Evolutionary conservation across 2,888 invertebrate species (phyloP).

Genomic region (Dryocosmus kuriphilus): DNA sequence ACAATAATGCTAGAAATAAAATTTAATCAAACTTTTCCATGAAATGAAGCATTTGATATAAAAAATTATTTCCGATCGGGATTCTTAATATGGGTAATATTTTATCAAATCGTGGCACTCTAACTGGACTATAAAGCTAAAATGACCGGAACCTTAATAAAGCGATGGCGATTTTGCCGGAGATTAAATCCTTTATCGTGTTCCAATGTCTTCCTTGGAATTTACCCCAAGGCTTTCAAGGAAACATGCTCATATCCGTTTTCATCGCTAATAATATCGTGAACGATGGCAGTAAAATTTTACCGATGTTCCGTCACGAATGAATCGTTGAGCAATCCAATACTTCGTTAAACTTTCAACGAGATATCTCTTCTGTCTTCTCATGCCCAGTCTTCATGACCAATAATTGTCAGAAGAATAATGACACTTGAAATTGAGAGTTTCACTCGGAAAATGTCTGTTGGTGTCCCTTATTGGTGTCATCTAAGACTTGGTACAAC

Average conservation of each 20-base stretch:
- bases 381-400: not conserved
- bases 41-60: not conserved
- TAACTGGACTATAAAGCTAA: slow-evolving; percentile 11
- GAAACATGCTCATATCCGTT: slow-evolving; percentile 24
- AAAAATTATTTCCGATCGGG: not conserved
- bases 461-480: slow-evolving; percentile 5
- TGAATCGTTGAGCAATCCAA: not conserved
- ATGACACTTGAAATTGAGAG: slow-evolving; percentile 43
- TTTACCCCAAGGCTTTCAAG: slow-evolving; percentile 22
- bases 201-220: slow-evolving; percentile 10
- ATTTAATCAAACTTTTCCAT: not conserved
- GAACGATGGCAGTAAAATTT: slow-evolving; percentile 51
- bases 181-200: slow-evolving; percentile 27
- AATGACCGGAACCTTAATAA: slow-evolving; percentile 20
- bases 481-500: slow-evolving; percentile 10
- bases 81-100: not conserved
- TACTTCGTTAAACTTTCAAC: not conserved
- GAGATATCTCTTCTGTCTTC: not conserved
- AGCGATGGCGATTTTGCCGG: slow-evolving; percentile 30
- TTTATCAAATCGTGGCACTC: slow-evolving; percentile 4
- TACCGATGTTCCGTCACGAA: slow-evolving; percentile 41
- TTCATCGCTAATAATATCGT: slow-evolving; percentile 52
- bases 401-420: not conserved
- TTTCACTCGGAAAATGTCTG: slow-evolving; percentile 45
- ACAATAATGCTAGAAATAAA: not conserved